Evolutionary conservation across 1,140 invertebrate genomes (phyloP).

Genomic region (Drosophila ficusphila): DNA sequence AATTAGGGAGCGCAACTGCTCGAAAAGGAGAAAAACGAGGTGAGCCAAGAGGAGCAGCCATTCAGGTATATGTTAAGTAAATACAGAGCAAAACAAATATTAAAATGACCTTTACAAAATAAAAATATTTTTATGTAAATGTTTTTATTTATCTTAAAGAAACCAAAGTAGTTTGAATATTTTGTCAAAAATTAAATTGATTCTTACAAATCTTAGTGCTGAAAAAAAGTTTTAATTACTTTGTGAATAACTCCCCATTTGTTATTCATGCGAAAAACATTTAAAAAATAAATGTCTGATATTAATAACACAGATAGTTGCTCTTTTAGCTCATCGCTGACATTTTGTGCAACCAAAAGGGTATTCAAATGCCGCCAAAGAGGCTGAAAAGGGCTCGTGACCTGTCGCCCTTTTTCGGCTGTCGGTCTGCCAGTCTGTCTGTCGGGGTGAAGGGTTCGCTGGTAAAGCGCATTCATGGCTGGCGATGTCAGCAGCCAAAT

Average conservation of each 20-base stretch:
- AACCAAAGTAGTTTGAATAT: too few relatives aligned
- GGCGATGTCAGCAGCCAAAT: conserved; percentile 23
- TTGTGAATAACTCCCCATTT: too few relatives aligned
- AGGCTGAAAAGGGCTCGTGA: not conserved
- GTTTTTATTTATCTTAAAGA: too few relatives aligned
- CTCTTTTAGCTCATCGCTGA: not conserved
- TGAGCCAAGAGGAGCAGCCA: conserved; percentile 13
- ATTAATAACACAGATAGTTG: too few relatives aligned
- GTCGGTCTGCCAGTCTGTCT: conserved; percentile 1
- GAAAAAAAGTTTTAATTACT: too few relatives aligned
- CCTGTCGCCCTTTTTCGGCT: conserved; percentile 36
- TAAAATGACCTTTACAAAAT: not conserved
- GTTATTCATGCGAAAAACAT: too few relatives aligned
- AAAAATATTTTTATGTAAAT: not conserved
- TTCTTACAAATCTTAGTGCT: too few relatives aligned
- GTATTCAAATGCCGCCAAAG: not conserved
- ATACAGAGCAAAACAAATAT: conserved; percentile 21
- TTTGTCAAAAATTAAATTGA: too few relatives aligned
- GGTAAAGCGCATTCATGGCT: conserved; percentile 44
- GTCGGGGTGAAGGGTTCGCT: conserved; percentile 31
- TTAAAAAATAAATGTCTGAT: too few relatives aligned
- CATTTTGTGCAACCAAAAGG: not conserved
- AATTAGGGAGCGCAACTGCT: conserved; percentile 44
- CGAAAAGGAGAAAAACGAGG: conserved; percentile 1
- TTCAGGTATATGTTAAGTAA: conserved; percentile 54